Base-by-base conservation (phyloP, 2,113 vertebrate species). In the Leuciscus idus region DNA sequence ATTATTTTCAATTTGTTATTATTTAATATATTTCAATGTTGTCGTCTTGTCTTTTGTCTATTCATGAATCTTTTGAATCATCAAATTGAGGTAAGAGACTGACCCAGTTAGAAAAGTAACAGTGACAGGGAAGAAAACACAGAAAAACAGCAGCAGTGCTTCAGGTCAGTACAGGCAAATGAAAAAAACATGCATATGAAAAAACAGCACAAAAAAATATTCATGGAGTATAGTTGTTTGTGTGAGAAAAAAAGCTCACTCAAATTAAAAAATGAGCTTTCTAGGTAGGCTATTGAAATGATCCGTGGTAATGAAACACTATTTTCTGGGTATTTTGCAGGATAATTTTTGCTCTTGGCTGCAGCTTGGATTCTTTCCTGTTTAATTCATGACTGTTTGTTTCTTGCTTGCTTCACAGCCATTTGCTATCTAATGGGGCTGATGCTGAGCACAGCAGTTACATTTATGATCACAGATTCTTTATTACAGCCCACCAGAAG, bases 391-490 rank as follows among this genome's bases (percentile, higher is more conserved):
- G 48, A n/a, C 50, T 21, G 39, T 62, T 30, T 52, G 21, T 36
- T 46, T 62, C 52, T 74, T 15, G 10, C n/a, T 61, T 48, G n/a
- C 59, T 79, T 68, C 84, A 68, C 23, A 46, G 7, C 21, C 48
- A 68, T 59, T 85, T 59, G 23, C 33, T 26, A 62, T 28, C 50
- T 88, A 86, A 88, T 86, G 66, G 66, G 50, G 46, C 26, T 39
- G 87, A 85, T 88, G 84, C 70, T 77, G 87, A 88, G 50, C 43
- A 43, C 59, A 88, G 84, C 87, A 48, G 39, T 87, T 85, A 64
- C 73, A 84, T 78, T 85, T 73, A 77, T 52, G 30, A 73, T 75
- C 62, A 66, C 23, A 13, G 43, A 50, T 39, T 55, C 72, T 36
- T 17, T 6, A 48, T 46, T 55, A 75, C 23, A 48, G 70, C 13